Evolutionary conservation across 1,140 invertebrate genomes (phyloP).

Genomic region (Apis dorsata): DNA sequence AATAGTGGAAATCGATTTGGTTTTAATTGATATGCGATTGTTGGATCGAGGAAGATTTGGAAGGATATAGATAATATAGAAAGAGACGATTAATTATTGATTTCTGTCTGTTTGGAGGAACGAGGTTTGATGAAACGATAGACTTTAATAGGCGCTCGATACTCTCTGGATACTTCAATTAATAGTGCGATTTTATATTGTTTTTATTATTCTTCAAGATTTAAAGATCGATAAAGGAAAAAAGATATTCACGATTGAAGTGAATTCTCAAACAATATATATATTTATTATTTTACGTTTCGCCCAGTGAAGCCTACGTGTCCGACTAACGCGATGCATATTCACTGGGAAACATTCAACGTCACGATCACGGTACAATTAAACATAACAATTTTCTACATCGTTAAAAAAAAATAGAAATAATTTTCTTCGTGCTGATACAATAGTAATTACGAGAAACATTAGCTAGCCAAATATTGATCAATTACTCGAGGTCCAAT

Average conservation of each 20-base stretch:
- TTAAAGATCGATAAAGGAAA: not conserved
- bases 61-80: not conserved
- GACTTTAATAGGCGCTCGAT: no score
- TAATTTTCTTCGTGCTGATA: not conserved
- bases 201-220: not conserved
- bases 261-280: not conserved
- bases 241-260: not conserved
- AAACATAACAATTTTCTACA: not conserved
- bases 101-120: not conserved
- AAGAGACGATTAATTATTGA: not conserved
- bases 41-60: not conserved
- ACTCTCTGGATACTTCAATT: not conserved
- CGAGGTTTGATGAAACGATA: not conserved
- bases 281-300: no score
- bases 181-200: not conserved
- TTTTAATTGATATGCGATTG: constrained; percentile 9
- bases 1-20: not conserved
- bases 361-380: not conserved
- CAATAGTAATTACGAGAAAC: not conserved
- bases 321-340: not conserved
- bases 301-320: not conserved
- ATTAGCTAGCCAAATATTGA: not conserved
- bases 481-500: not conserved
- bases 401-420: not conserved
- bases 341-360: constrained; percentile 12